phyloP scores from a whole-genome alignment of 1,140 invertebrate genomes.

The Drosophila micromelanica region DNA sequence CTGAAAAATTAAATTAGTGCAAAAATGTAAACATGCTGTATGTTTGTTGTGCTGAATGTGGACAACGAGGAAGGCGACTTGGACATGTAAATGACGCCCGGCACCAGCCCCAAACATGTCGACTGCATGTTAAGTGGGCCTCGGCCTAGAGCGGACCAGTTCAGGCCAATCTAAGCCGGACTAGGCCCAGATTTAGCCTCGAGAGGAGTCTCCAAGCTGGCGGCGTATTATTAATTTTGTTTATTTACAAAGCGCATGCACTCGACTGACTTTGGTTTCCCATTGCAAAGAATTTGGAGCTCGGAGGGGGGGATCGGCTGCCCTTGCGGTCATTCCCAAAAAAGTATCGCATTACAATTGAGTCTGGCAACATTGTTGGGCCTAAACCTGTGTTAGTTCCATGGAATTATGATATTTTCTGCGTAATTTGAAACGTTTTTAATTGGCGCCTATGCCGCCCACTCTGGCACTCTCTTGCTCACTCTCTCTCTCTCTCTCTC shows the following conservation, averaged over 20 bases:
- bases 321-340: slow-evolving; percentile 14
- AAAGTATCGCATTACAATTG: slow-evolving; percentile 75
- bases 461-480: slow-evolving; percentile 29
- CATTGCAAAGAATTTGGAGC: slow-evolving; percentile 16
- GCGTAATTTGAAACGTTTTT: slow-evolving; percentile 76
- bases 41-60: slow-evolving; percentile 36
- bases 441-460: slow-evolving; percentile 78
- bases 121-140: slow-evolving; percentile 69
- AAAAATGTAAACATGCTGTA: slow-evolving; percentile 82
- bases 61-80: slow-evolving; percentile 57
- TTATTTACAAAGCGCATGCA: slow-evolving; percentile 74
- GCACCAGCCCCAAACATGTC: slow-evolving; percentile 75
- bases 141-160: slow-evolving; percentile 29
- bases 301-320: neutral
- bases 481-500: neutral
- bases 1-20: slow-evolving; percentile 80
- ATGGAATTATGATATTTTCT: slow-evolving; percentile 81
- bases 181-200: slow-evolving; percentile 6
- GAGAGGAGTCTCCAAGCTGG: slow-evolving; percentile 23
- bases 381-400: slow-evolving; percentile 69
- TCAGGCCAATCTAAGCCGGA: slow-evolving; percentile 1
- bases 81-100: slow-evolving; percentile 80
- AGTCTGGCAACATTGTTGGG: slow-evolving; percentile 57
- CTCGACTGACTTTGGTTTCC: slow-evolving; percentile 57
- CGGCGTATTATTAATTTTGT: slow-evolving; percentile 53